phyloP scores from a whole-genome alignment of 1,140 invertebrate genomes.

The Drosophila tristis region DNA sequence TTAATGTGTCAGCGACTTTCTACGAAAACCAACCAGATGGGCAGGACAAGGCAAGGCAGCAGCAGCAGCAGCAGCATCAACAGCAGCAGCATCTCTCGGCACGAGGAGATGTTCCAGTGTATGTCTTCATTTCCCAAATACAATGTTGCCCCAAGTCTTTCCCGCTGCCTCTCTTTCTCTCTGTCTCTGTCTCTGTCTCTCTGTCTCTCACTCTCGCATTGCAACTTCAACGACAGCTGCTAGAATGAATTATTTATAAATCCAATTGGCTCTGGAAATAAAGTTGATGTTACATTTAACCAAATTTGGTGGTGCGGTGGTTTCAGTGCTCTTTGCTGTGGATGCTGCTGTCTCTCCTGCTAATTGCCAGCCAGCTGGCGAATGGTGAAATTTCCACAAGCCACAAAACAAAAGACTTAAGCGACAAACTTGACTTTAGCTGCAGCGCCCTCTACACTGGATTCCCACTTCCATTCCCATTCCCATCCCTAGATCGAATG shows the following conservation, averaged over 20 bases:
- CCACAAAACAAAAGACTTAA: constrained; percentile 61
- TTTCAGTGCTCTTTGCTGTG: constrained; percentile 3
- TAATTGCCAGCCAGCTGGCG: constrained; percentile 64
- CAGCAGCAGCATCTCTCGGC: constrained; percentile 3
- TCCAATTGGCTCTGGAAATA: constrained; percentile 71
- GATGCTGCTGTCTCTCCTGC: constrained; percentile 36
- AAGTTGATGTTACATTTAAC: constrained; percentile 81
- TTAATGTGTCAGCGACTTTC: constrained; percentile 79
- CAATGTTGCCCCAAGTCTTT: constrained; percentile 46
- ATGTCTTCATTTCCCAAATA: constrained; percentile 81
- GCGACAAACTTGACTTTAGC: constrained; percentile 42
- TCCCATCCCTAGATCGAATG: constrained; percentile 35
- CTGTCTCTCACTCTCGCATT: constrained; percentile 3
- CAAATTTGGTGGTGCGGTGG: constrained; percentile 63
- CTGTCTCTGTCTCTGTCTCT: not conserved
- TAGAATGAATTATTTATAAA: constrained; percentile 79
- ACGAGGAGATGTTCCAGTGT: constrained; percentile 50
- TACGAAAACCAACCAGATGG: constrained; percentile 59
- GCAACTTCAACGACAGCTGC: constrained; percentile 33
- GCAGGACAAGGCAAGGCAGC: constrained; percentile 3
- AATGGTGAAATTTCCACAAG: constrained; percentile 63
- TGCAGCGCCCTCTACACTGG: not conserved
- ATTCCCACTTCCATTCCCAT: constrained; percentile 8
- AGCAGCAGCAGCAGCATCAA: constrained; percentile 19
- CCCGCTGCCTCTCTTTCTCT: constrained; percentile 1